These are phyloP conservation scores for Lymantria dispar DNA, from an alignment of 2,888 invertebrate genomes.

Conservation along the genomic window DNA sequence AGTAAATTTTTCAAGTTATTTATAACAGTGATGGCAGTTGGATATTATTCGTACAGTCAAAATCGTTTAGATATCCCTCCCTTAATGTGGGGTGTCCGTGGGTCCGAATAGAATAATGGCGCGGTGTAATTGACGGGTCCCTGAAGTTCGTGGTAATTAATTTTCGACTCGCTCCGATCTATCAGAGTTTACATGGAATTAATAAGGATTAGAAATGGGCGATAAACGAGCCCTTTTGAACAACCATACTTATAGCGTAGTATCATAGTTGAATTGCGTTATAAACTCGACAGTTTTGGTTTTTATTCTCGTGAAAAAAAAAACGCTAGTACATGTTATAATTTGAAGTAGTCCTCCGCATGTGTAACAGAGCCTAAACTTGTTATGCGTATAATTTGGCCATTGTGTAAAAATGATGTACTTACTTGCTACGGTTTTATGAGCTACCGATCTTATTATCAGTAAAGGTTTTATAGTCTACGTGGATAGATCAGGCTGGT, in stretches of 20 bases:
- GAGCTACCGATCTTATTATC: neutral
- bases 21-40: constrained; percentile 5
- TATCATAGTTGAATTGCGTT: no score
- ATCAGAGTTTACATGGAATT: constrained; percentile 46
- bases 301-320: no score
- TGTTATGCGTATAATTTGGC: no score
- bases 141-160: constrained; percentile 58
- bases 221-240: constrained; percentile 27
- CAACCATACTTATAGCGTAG: constrained; percentile 11
- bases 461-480: neutral
- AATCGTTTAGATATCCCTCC: constrained; percentile 24
- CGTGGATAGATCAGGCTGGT: neutral
- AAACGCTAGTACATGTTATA: no score
- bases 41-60: constrained; percentile 20
- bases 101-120: constrained; percentile 51
- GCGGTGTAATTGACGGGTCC: constrained; percentile 55
- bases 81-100: constrained; percentile 31
- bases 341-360: no score
- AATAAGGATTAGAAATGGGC: constrained; percentile 27
- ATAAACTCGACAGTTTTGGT: no score
- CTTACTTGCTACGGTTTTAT: neutral
- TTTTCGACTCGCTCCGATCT: constrained; percentile 49
- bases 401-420: no score
- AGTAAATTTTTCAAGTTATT: constrained; percentile 3
- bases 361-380: no score